phyloP scores from a whole-genome alignment of 2,113 vertebrate species.

The Leuciscus idus region DNA sequence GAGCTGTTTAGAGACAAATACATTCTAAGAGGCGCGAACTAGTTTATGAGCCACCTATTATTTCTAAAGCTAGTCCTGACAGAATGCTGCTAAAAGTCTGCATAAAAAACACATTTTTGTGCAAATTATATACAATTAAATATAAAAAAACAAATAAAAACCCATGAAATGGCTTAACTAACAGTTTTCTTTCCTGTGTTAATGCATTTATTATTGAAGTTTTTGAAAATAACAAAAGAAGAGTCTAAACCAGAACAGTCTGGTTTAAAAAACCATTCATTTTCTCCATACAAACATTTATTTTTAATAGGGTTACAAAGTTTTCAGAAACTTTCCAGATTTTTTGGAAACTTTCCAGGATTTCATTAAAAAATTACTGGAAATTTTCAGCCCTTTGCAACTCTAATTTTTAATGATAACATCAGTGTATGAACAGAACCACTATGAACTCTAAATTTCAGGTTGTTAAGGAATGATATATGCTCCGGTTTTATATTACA shows the following conservation, averaged over 20 bases:
- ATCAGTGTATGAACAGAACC: not conserved
- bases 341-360: no score
- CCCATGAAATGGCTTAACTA: not conserved
- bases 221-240: not conserved
- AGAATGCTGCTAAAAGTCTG: not conserved
- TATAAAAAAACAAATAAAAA: not conserved
- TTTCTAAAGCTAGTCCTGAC: not conserved
- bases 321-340: no score
- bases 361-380: no score
- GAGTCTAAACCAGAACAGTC: not conserved
- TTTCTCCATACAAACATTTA: not conserved
- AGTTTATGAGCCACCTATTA: not conserved
- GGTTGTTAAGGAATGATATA: not conserved
- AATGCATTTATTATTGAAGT: not conserved
- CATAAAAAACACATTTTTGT: not conserved
- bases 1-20: constrained; percentile 12
- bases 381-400: no score
- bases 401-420: not conserved
- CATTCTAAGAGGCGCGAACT: not conserved
- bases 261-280: not conserved
- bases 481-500: not conserved
- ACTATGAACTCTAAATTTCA: not conserved
- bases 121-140: constrained; percentile 6
- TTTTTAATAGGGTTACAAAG: not conserved
- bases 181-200: not conserved